A percentile compares a stretch with the other conserved stretches of the same genome.
These are phyloP conservation scores for Listronotus oregonensis DNA, from an alignment of 1,140 invertebrate genomes.

Conservation along the genomic window DNA sequence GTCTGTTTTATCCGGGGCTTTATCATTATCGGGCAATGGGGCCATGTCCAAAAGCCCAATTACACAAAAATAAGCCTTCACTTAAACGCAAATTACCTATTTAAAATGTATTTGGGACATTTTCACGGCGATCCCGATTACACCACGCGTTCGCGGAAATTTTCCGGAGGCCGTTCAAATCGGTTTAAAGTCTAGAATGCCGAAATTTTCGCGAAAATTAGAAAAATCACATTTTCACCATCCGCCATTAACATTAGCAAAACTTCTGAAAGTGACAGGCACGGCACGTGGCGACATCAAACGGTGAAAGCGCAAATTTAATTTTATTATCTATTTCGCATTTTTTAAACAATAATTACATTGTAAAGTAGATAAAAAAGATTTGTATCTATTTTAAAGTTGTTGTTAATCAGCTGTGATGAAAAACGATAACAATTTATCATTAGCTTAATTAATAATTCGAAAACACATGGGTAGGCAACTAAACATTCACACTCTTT, in stretches of 20 bases:
- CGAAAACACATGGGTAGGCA: too few relatives aligned
- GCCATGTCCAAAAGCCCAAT: constrained; percentile 63
- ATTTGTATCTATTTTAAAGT: too few relatives aligned
- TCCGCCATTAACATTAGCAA: constrained; percentile 45
- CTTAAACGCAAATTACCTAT: constrained; percentile 23
- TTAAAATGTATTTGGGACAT: constrained; percentile 22
- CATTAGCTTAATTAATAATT: too few relatives aligned
- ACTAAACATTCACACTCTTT: too few relatives aligned
- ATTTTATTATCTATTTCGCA: not conserved
- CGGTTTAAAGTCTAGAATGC: constrained; percentile 15
- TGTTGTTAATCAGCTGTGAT: too few relatives aligned
- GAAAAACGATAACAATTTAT: too few relatives aligned
- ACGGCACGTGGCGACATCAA: constrained; percentile 15
- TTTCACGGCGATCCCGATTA: not conserved
- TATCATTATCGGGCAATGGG: constrained; percentile 72
- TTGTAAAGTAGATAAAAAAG: too few relatives aligned
- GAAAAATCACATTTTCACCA: constrained; percentile 46
- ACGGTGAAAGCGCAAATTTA: constrained; percentile 1
- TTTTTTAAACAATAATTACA: not conserved
- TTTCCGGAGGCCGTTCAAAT: constrained; percentile 17
- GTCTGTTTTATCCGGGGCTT: constrained; percentile 68
- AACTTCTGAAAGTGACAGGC: constrained; percentile 32
- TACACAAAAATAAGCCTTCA: constrained; percentile 34
- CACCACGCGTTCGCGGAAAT: constrained; percentile 9
- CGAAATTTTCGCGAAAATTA: constrained; percentile 18